A percentile compares a stretch with the other conserved stretches of the same genome.
These are phyloP conservation scores for Drosophila birchii DNA, from an alignment of 2,888 invertebrate genomes.

Conservation along the genomic window DNA sequence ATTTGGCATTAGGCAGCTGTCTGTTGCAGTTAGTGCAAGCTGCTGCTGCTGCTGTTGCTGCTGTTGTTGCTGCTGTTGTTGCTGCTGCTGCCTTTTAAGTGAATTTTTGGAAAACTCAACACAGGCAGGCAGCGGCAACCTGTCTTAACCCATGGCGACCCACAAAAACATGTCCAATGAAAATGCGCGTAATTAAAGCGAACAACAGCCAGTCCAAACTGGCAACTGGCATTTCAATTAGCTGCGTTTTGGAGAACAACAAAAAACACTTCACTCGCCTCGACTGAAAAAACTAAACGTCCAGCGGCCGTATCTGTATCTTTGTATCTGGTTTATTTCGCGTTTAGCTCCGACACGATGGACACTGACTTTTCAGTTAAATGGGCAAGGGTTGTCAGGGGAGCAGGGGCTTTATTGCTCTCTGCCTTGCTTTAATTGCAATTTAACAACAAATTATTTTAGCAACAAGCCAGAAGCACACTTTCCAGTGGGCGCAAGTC, in stretches of 20 bases:
- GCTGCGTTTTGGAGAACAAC: constrained; percentile 54
- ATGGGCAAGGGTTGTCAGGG: constrained; percentile 9
- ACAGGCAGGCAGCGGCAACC: constrained; percentile 52
- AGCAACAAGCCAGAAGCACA: constrained; percentile 31
- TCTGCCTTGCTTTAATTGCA: constrained; percentile 47
- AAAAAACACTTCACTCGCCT: constrained; percentile 16
- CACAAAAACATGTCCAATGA: constrained; percentile 70
- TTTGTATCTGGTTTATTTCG: constrained; percentile 61
- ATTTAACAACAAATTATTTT: constrained; percentile 54
- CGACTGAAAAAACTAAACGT: constrained; percentile 27
- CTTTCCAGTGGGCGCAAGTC: constrained; percentile 42
- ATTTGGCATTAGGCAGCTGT: constrained; percentile 66
- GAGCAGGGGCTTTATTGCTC: constrained; percentile 2
- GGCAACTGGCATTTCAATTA: constrained; percentile 78
- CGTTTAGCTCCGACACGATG: constrained; percentile 12
- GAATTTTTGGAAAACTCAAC: constrained; percentile 56
- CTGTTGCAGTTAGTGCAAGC: constrained; percentile 2
- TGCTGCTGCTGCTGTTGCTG: neutral
- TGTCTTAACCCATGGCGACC: constrained; percentile 76
- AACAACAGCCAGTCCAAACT: constrained; percentile 37
- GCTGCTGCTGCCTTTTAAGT: constrained; percentile 28
- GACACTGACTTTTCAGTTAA: constrained; percentile 18
- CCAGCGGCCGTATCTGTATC: constrained; percentile 11
- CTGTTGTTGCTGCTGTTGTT: neutral
- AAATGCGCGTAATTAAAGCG: constrained; percentile 71